Percentiles rank a stretch among this genome's conserved stretches.
Evolutionary conservation across 1,140 invertebrate species (phyloP).

Genomic region (Zaprionus ghesquierei): DNA sequence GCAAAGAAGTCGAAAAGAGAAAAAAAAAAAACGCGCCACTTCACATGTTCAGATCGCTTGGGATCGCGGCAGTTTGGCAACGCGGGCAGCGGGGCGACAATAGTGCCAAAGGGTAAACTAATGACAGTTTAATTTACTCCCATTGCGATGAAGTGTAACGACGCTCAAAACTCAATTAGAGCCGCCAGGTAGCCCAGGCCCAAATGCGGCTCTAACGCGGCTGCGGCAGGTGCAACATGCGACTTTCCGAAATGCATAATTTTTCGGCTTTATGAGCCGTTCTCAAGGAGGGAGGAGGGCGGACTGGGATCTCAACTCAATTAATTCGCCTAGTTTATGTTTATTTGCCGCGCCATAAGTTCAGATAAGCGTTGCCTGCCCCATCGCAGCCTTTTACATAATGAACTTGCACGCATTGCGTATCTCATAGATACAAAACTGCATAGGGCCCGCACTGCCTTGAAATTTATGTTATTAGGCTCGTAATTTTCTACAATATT

Average conservation of each 20-base stretch:
- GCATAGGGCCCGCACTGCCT: constrained; percentile 1
- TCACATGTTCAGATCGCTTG: constrained; percentile 65
- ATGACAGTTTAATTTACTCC: constrained; percentile 81
- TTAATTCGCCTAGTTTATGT: constrained; percentile 80
- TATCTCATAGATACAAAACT: constrained; percentile 69
- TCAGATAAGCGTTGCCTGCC: constrained; percentile 69
- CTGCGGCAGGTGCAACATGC: constrained; percentile 57
- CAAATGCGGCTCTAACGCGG: constrained; percentile 66
- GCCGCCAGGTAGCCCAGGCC: constrained; percentile 37
- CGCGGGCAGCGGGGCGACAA: constrained; percentile 50
- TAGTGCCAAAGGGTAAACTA: constrained; percentile 79
- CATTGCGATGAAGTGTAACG: constrained; percentile 80
- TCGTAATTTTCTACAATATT: constrained; percentile 74
- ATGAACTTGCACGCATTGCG: constrained; percentile 76
- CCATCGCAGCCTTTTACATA: constrained; percentile 37
- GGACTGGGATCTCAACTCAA: constrained; percentile 48
- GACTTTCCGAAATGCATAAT: constrained; percentile 74
- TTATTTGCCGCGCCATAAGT: constrained; percentile 71
- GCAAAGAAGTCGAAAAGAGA: constrained; percentile 31
- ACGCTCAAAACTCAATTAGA: constrained; percentile 78
- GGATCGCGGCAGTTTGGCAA: constrained; percentile 10
- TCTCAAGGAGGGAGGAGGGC: constrained; percentile 1
- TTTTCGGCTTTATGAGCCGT: constrained; percentile 68
- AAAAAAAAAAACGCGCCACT: constrained; percentile 64
- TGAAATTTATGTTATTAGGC: constrained; percentile 75